Evolutionary conservation across 2,113 vertebrate genomes (phyloP).

Genomic region (Microtus pennsylvanicus): DNA sequence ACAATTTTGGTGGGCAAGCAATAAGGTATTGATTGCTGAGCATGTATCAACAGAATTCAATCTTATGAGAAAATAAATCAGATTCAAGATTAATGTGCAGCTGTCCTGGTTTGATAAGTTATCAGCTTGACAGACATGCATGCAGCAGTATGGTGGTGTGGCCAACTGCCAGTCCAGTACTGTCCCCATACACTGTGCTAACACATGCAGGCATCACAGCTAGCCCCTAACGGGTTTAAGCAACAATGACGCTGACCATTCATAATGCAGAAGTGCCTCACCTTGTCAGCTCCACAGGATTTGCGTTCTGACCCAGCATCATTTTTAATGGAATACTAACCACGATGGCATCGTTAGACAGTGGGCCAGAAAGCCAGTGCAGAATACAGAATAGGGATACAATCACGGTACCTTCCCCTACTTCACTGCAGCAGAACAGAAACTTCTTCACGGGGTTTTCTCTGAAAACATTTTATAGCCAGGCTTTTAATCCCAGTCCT

Average conservation of each 20-base stretch:
- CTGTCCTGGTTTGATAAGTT: not conserved
- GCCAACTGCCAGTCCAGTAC: not conserved
- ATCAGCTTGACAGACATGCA: fast-evolving
- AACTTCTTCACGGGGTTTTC: not conserved
- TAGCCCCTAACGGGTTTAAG: not conserved
- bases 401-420: not conserved
- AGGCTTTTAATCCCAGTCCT: not conserved
- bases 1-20: not conserved
- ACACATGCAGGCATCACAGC: not conserved
- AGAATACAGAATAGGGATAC: not conserved
- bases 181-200: not conserved
- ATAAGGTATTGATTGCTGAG: not conserved
- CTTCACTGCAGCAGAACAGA: not conserved
- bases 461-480: not conserved
- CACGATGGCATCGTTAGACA: not conserved
- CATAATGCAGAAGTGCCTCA: too few relatives aligned
- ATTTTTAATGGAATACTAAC: not conserved
- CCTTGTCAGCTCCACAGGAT: not conserved
- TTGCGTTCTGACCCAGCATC: not conserved
- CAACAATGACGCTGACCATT: not conserved
- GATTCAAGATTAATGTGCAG: not conserved
- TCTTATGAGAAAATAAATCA: conserved; percentile 13
- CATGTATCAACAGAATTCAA: not conserved
- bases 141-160: not conserved
- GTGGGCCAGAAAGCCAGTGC: too few relatives aligned